These are phyloP conservation scores for Intellagama lesueurii DNA, from an alignment of 2,797 vertebrate genomes.

Conservation along the genomic window DNA sequence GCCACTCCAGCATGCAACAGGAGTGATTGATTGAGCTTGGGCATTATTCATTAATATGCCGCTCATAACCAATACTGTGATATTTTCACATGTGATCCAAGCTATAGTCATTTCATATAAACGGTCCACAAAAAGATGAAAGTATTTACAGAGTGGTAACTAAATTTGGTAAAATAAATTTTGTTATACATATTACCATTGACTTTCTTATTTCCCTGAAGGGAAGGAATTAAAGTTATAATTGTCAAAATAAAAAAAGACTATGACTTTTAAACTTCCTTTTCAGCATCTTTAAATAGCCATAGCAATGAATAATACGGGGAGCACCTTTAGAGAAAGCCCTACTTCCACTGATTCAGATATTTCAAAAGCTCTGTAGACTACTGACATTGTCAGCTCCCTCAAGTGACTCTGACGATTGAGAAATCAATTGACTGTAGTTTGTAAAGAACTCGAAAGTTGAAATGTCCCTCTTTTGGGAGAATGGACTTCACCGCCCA, in stretches of 20 bases:
- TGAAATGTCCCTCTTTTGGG: not conserved
- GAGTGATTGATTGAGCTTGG: not conserved
- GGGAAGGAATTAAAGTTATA: not conserved
- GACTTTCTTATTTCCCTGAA: not conserved
- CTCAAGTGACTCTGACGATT: not conserved
- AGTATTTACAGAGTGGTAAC: not conserved
- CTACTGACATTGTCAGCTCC: not conserved
- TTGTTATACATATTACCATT: not conserved
- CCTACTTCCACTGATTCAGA: not conserved
- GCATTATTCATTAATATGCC: not conserved
- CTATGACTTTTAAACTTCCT: not conserved
- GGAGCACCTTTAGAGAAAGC: not conserved
- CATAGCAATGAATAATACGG: not conserved
- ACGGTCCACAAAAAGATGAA: not conserved
- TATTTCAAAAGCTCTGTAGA: not conserved
- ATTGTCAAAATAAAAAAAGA: not conserved
- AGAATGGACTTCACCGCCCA: not conserved
- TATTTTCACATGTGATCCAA: not conserved
- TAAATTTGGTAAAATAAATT: not conserved
- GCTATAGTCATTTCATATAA: not conserved
- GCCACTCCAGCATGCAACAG: not conserved
- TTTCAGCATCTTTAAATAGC: not conserved
- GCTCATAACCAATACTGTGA: not conserved
- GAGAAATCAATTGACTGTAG: not conserved
- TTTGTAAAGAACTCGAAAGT: not conserved